Conservation (phyloP, 2,113 vertebrate species). For the Psophia crepitans region DNA sequence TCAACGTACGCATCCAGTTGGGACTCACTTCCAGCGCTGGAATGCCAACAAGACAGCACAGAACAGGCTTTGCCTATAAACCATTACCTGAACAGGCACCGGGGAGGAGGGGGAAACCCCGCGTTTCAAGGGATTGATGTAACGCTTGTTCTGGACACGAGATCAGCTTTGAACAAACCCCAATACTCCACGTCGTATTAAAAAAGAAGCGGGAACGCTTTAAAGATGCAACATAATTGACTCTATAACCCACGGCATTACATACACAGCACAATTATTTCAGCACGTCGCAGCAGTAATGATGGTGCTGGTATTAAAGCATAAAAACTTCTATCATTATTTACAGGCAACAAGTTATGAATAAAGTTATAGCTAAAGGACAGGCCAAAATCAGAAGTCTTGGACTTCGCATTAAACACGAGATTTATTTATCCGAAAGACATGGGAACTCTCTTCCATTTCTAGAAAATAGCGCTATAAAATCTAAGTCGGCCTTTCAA, state of each 20-base stretch:
- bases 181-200: fast-evolving
- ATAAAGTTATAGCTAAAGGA: background rate
- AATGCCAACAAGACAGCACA: background rate
- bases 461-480: fast-evolving
- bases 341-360: background rate
- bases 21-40: background rate
- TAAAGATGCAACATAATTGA: background rate
- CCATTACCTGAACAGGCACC: fast-evolving
- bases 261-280: fast-evolving
- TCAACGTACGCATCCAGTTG: fast-evolving
- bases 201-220: background rate
- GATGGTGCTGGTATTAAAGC: background rate
- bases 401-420: background rate
- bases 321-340: background rate
- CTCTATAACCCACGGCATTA: background rate
- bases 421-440: background rate
- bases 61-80: background rate
- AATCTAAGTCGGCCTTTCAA: background rate
- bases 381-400: background rate
- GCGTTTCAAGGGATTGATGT: background rate
- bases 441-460: background rate
- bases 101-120: background rate
- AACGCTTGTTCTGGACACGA: background rate
- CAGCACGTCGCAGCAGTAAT: background rate
- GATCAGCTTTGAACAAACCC: background rate